These are phyloP conservation scores for Sarcophaga variegata DNA, from an alignment of 2,888 invertebrate species.

Conservation along the genomic window DNA sequence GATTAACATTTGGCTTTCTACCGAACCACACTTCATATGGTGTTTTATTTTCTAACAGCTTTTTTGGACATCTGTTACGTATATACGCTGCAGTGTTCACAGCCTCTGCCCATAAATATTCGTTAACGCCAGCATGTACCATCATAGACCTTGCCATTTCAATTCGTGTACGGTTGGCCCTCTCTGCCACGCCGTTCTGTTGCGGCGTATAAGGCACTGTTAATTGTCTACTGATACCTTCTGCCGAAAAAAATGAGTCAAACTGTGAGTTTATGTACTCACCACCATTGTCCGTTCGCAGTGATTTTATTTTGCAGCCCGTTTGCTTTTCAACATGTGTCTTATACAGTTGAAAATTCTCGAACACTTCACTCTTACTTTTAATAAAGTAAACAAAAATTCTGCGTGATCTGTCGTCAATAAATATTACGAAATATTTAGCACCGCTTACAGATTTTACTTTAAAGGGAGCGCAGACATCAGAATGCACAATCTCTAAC, in stretches of 20 bases:
- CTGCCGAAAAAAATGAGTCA: neutral
- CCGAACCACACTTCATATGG: constrained; percentile 71
- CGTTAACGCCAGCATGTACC: constrained; percentile 22
- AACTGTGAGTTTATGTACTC: constrained; percentile 30
- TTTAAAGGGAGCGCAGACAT: constrained; percentile 57
- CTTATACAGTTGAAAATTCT: no score
- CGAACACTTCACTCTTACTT: no score
- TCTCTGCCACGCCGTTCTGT: constrained; percentile 39
- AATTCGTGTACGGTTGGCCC: constrained; percentile 24
- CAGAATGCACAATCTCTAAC: constrained; percentile 32
- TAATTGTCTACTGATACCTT: constrained; percentile 41
- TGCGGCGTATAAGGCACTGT: constrained; percentile 38
- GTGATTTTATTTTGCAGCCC: constrained; percentile 44
- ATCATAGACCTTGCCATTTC: constrained; percentile 45
- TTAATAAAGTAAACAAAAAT: no score
- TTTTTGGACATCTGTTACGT: no score
- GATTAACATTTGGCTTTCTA: constrained; percentile 62
- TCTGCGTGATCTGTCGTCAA: neutral
- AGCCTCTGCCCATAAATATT: constrained; percentile 33
- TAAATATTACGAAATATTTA: constrained; percentile 23
- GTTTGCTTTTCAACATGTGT: constrained; percentile 29
- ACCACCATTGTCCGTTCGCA: constrained; percentile 49
- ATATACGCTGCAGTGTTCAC: no score
- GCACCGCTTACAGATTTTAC: constrained; percentile 40
- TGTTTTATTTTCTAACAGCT: constrained; percentile 47